Percentiles rank a stretch among this genome's conserved stretches.
Conservation (phyloP, 2,113 vertebrate genomes). For the Vulpes lagopus region DNA sequence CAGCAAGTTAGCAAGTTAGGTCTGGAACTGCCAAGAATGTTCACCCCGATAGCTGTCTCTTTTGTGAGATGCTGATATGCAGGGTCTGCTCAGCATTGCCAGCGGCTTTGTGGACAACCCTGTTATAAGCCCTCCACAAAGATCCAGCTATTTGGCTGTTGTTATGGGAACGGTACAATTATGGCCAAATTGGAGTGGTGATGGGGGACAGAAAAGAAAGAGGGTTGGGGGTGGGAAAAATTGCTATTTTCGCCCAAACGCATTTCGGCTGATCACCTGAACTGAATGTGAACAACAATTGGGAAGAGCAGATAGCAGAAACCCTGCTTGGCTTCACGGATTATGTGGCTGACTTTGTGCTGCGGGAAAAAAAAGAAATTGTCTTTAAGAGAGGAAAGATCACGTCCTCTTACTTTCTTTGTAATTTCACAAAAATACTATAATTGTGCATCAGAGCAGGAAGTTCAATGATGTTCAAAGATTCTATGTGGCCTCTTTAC, state of each 20-base stretch:
- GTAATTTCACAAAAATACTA: constrained; percentile 73
- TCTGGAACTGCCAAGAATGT: constrained; percentile 26
- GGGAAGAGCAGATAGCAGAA: constrained; percentile 65
- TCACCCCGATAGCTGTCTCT: constrained; percentile 38
- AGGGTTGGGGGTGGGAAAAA: constrained; percentile 45
- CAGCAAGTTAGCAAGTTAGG: constrained; percentile 9
- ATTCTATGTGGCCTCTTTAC: constrained; percentile 37
- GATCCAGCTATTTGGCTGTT: constrained; percentile 82
- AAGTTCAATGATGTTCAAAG: constrained; percentile 55
- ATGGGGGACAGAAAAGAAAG: constrained; percentile 67
- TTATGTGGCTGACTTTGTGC: neutral
- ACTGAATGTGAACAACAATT: constrained; percentile 8
- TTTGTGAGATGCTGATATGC: constrained; percentile 21
- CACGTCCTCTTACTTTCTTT: constrained; percentile 67
- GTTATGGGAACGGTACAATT: constrained; percentile 86
- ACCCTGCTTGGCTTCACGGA: neutral
- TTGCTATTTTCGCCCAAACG: constrained; percentile 73
- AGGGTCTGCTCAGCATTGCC: neutral
- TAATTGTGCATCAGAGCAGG: constrained; percentile 65
- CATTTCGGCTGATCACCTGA: constrained; percentile 73
- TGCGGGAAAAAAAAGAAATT: neutral
- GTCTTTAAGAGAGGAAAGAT: constrained; percentile 35
- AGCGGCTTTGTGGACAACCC: constrained; percentile 59
- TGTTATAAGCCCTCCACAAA: constrained; percentile 56
- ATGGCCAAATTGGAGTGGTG: constrained; percentile 77